A percentile compares a stretch with the other conserved stretches of the same genome.
Conservation (phyloP, 2,888 invertebrate species). For the Yponomeuta sedellus region DNA sequence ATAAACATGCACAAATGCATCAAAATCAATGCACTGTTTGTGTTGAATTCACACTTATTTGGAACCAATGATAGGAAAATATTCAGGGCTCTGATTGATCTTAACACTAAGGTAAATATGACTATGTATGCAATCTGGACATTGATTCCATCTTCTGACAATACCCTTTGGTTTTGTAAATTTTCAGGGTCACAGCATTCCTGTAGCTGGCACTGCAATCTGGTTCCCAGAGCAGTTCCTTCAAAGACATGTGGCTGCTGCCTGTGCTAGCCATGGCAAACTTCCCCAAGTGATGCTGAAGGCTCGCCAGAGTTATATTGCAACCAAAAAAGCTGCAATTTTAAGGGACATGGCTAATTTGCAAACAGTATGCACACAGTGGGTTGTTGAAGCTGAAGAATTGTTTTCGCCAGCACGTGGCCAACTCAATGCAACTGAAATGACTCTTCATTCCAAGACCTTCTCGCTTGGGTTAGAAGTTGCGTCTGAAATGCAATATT, state of each 20-base stretch:
- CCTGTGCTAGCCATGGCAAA: constrained; percentile 70
- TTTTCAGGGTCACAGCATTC: constrained; percentile 84
- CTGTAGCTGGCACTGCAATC: constrained; percentile 85
- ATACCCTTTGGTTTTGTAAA: not conserved
- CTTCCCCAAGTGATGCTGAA: constrained; percentile 60
- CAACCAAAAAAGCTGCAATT: constrained; percentile 75
- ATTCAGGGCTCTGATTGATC: constrained; percentile 83
- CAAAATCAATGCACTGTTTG: constrained; percentile 81
- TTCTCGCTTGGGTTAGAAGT: constrained; percentile 79
- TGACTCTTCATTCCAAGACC: constrained; percentile 58
- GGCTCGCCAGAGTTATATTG: constrained; percentile 75
- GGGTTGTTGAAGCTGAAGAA: constrained; percentile 58
- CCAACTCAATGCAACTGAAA: constrained; percentile 61
- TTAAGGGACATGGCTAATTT: constrained; percentile 77
- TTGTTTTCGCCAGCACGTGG: constrained; percentile 50
- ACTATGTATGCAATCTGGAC: too few relatives aligned
- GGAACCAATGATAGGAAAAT: constrained; percentile 86
- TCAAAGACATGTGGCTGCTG: constrained; percentile 76
- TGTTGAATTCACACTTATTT: constrained; percentile 83
- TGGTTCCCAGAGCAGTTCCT: constrained; percentile 93
- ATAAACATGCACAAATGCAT: constrained; percentile 77
- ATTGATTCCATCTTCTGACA: too few relatives aligned
- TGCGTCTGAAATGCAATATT: constrained; percentile 79
- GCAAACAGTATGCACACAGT: constrained; percentile 48
- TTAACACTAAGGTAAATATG: constrained; percentile 82